These are phyloP conservation scores for Philonicus albiceps DNA, from an alignment of 2,888 invertebrate species.

Conservation along the genomic window DNA sequence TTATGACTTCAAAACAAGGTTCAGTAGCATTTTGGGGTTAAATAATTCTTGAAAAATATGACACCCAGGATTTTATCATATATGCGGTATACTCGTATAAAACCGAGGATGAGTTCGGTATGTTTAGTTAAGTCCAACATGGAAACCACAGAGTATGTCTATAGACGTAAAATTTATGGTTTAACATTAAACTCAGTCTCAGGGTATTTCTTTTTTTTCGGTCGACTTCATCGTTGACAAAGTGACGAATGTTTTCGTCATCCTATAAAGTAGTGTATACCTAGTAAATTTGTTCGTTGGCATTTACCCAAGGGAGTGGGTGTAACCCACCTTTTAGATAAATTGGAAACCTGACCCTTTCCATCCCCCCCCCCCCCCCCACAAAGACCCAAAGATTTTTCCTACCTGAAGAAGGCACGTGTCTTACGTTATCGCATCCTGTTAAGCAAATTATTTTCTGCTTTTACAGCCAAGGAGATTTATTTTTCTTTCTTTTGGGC, in stretches of 20 bases:
- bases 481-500: no score
- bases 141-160: background rate
- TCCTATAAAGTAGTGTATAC: background rate
- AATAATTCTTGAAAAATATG: slow-evolving; percentile 21
- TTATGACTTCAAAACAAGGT: background rate
- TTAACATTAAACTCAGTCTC: slow-evolving; percentile 3
- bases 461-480: background rate
- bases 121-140: background rate
- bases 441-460: background rate
- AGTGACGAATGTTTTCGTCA: background rate
- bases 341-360: slow-evolving; percentile 5
- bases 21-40: slow-evolving; percentile 1
- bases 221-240: slow-evolving; percentile 17
- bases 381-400: background rate
- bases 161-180: slow-evolving; percentile 6
- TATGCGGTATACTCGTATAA: background rate
- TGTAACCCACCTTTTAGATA: slow-evolving; percentile 1
- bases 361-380: background rate
- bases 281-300: background rate
- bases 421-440: background rate
- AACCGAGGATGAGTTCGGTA: background rate
- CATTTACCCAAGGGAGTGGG: background rate
- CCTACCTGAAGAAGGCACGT: background rate
- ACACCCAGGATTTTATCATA: background rate
- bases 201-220: background rate